Conservation (phyloP, 2,113 vertebrate genomes). For the Periophthalmodon schlosseri region DNA sequence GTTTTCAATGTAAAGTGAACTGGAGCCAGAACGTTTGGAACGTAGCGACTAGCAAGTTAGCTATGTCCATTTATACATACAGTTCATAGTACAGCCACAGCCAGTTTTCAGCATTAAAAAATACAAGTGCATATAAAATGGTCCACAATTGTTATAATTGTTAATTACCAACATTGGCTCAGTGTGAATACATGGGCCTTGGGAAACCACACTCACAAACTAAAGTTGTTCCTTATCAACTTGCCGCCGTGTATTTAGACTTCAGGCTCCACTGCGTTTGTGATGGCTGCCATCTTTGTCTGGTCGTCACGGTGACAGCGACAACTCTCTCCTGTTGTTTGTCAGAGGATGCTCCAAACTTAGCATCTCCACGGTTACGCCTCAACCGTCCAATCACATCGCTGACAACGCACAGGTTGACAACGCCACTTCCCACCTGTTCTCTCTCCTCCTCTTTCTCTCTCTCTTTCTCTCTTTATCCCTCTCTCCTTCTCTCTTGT, state of each 20-base stretch:
- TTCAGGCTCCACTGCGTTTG: not conserved
- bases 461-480: slow-evolving; percentile 35
- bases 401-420: slow-evolving; percentile 45
- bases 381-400: slow-evolving; percentile 55
- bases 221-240: slow-evolving; percentile 6
- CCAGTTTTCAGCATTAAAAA: no score
- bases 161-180: not conserved
- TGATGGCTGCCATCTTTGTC: slow-evolving; percentile 15
- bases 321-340: slow-evolving; percentile 52
- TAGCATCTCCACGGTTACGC: slow-evolving; percentile 57
- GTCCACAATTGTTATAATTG: not conserved
- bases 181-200: not conserved
- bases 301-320: slow-evolving; percentile 46
- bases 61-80: no score
- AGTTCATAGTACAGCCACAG: no score
- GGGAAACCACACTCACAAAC: not conserved
- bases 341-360: slow-evolving; percentile 50
- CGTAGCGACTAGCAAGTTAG: no score
- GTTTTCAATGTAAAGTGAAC: no score
- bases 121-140: not conserved
- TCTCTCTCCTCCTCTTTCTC: slow-evolving; percentile 22
- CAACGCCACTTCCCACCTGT: slow-evolving; percentile 74
- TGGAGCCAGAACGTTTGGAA: no score
- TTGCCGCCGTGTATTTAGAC: not conserved
- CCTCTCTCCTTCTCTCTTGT: slow-evolving; percentile 15